Evolutionary conservation across 2,113 vertebrate species (phyloP).

Genomic region (Bufo gargarizans): DNA sequence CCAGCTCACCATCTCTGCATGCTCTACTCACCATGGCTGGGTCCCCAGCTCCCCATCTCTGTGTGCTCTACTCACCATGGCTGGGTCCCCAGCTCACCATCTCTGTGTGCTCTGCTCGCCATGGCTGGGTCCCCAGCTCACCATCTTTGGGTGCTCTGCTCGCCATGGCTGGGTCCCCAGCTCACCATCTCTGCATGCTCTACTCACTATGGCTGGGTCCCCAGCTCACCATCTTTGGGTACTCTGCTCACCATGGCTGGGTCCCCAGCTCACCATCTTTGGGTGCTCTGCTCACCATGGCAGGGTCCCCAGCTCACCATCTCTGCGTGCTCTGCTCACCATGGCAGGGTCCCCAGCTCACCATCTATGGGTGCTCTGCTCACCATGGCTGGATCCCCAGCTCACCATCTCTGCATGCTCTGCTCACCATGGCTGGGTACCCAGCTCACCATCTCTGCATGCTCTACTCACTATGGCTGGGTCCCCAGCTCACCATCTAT

Average conservation of each 20-base stretch:
- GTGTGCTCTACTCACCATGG: background rate
- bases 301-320: background rate
- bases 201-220: background rate
- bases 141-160: background rate
- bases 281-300: background rate
- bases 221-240: background rate
- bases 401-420: background rate
- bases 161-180: background rate
- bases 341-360: background rate
- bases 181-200: background rate
- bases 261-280: background rate
- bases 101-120: background rate
- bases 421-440: background rate
- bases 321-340: background rate
- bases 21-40: background rate
- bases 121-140: too few relatives aligned
- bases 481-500: background rate
- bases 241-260: background rate
- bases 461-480: background rate
- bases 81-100: background rate
- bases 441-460: background rate
- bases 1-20: background rate
- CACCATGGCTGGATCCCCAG: background rate
- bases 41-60: background rate
- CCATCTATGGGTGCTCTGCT: background rate